Percentiles rank a stretch among this genome's conserved stretches.
These are phyloP conservation scores for Oreochromis grahami DNA, from an alignment of 2,797 vertebrate species.

Conservation along the genomic window DNA sequence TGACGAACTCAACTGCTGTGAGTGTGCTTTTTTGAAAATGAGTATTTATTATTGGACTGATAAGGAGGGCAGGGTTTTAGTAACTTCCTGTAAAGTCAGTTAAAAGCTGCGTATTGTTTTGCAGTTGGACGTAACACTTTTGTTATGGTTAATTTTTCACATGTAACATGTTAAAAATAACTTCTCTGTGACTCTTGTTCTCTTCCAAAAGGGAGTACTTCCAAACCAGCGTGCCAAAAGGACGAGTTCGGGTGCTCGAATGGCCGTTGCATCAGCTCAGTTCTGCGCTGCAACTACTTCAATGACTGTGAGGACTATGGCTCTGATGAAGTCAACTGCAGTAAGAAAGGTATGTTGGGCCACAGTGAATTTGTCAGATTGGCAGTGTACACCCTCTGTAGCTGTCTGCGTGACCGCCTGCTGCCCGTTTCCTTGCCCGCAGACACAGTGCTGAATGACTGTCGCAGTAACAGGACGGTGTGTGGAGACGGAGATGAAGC, in stretches of 20 bases:
- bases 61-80: not conserved
- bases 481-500: conserved; percentile 89
- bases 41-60: not conserved
- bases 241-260: conserved; percentile 85
- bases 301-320: conserved; percentile 95
- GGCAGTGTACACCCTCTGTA: not conserved
- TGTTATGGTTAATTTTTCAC: not conserved
- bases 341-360: conserved; percentile 77
- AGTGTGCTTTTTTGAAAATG: conserved; percentile 37
- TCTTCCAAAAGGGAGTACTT: conserved; percentile 56
- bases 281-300: conserved; percentile 89
- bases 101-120: not conserved
- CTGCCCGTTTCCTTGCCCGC: not conserved
- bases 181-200: not conserved
- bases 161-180: not conserved
- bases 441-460: conserved; percentile 85
- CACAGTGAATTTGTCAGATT: not conserved
- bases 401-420: not conserved
- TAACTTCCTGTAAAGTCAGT: not conserved
- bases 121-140: not conserved
- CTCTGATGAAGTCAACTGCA: conserved; percentile 84
- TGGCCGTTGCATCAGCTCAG: conserved; percentile 83
- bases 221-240: conserved; percentile 78
- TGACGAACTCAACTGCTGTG: conserved; percentile 89
- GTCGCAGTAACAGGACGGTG: conserved; percentile 79